phyloP scores from a whole-genome alignment of 2,797 vertebrate species.

The Morelia viridis region DNA sequence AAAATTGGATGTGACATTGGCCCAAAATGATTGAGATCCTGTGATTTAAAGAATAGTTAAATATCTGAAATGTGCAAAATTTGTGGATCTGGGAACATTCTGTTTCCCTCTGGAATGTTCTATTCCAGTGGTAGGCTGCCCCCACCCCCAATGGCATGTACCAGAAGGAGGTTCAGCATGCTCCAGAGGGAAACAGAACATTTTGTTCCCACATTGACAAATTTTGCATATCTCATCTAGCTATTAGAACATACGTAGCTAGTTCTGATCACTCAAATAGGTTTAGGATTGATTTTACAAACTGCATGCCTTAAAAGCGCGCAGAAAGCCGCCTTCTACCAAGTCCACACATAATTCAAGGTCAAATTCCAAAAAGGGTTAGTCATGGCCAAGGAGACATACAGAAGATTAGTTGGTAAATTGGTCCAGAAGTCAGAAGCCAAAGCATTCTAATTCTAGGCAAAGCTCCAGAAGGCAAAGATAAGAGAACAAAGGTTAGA shows the following conservation, averaged over 20 bases:
- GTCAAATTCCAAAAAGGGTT: neutral
- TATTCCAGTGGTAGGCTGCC: neutral
- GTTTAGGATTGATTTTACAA: neutral
- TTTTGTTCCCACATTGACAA: neutral
- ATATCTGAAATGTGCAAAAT: neutral
- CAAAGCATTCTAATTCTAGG: neutral
- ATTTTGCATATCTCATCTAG: neutral
- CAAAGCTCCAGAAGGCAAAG: neutral
- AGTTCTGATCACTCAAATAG: neutral
- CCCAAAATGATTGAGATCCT: neutral
- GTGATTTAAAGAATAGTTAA: neutral
- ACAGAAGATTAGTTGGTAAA: neutral
- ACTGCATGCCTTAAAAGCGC: neutral
- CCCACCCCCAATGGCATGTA: neutral
- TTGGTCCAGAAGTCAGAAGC: neutral
- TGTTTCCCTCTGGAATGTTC: neutral
- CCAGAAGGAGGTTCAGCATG: neutral
- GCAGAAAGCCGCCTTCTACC: neutral
- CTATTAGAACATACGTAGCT: neutral
- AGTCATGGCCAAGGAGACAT: neutral
- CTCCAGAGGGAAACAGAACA: neutral
- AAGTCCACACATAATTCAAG: neutral
- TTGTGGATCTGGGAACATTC: neutral
- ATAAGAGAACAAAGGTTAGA: neutral
- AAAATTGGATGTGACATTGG: neutral